A percentile compares a stretch with the other conserved stretches of the same genome.
These are phyloP conservation scores for Enteromius treurensis DNA, from an alignment of 2,797 vertebrate genomes.

Conservation along the genomic window DNA sequence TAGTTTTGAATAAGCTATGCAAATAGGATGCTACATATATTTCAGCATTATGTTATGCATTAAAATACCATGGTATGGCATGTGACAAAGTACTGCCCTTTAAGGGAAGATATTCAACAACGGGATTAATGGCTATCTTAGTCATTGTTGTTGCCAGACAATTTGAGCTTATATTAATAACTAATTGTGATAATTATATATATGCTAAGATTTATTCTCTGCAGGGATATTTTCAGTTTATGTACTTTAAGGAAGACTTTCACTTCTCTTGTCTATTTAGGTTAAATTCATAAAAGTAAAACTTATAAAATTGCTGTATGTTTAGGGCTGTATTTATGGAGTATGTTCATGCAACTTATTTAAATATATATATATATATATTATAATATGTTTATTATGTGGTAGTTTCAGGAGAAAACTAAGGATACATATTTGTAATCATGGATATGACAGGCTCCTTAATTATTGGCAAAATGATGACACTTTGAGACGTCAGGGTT, in stretches of 20 bases:
- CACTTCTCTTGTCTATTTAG: not conserved
- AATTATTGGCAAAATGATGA: too few species aligned
- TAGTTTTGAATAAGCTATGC: not conserved
- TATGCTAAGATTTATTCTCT: not conserved
- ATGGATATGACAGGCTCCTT: not conserved
- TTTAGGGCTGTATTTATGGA: not conserved
- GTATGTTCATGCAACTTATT: not conserved
- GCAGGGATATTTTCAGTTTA: conserved; percentile 45
- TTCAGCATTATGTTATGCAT: not conserved
- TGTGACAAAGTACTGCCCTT: not conserved
- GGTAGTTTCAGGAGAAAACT: not conserved
- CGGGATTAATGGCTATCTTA: not conserved
- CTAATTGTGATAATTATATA: conserved; percentile 7
- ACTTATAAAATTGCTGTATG: not conserved
- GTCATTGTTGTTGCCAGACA: not conserved
- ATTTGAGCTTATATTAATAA: conserved; percentile 16
- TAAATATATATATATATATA: not conserved
- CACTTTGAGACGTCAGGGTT: not conserved
- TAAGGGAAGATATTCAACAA: conserved; percentile 6
- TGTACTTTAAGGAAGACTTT: conserved; percentile 45
- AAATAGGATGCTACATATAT: not conserved
- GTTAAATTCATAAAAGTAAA: not conserved
- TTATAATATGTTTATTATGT: not conserved
- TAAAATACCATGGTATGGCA: not conserved
- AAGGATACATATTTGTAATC: not conserved